Evolutionary conservation across 2,797 vertebrate genomes (phyloP).

Genomic region (Heliangelus exortis): DNA sequence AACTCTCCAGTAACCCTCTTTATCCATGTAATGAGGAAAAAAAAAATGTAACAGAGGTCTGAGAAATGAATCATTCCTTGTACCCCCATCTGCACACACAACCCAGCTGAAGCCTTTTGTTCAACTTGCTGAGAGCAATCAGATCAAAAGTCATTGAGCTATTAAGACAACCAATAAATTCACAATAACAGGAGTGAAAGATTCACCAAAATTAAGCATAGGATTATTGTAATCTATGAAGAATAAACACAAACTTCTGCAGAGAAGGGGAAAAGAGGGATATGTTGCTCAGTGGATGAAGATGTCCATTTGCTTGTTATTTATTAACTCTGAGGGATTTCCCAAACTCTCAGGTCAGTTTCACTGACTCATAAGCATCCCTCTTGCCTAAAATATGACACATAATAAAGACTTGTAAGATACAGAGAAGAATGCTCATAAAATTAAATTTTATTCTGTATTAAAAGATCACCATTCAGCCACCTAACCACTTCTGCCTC

Average conservation of each 20-base stretch:
- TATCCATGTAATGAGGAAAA: background rate
- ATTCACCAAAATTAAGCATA: background rate
- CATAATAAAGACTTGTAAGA: background rate
- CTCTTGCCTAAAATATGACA: background rate
- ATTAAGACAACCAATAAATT: background rate
- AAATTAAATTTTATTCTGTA: background rate
- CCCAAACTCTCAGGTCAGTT: background rate
- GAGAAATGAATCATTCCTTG: slow-evolving; percentile 8
- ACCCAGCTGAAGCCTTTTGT: background rate
- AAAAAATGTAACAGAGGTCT: background rate
- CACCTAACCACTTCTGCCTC: background rate
- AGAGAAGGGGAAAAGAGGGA: background rate
- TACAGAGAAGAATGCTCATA: background rate
- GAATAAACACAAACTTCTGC: fast-evolving
- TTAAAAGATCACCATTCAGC: background rate
- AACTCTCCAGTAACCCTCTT: background rate
- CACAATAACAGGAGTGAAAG: background rate
- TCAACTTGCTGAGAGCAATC: background rate
- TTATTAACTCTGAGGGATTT: background rate
- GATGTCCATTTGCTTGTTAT: background rate
- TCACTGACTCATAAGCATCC: background rate
- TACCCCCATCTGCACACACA: slow-evolving; percentile 21
- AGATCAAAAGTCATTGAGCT: fast-evolving
- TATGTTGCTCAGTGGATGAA: background rate
- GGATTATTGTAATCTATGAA: background rate